These are phyloP conservation scores for Trematocara unimaculatum DNA, from an alignment of 2,113 vertebrate species.

Conservation along the genomic window DNA sequence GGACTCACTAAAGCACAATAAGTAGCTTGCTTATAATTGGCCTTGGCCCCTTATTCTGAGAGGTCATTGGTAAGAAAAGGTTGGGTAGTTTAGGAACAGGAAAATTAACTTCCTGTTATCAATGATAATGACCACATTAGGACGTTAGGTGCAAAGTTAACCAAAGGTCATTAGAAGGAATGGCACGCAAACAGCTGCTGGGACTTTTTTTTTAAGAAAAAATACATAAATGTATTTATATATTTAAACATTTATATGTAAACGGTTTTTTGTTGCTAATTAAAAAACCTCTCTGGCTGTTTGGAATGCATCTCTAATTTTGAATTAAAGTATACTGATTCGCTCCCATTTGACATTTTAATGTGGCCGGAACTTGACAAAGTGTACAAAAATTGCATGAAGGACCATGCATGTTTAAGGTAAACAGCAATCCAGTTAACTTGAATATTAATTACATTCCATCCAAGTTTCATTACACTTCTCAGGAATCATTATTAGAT, in stretches of 20 bases:
- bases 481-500: constrained; percentile 24
- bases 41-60: constrained; percentile 57
- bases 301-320: background rate
- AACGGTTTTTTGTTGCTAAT: accelerated
- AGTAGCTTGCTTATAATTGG: constrained; percentile 67
- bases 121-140: constrained; percentile 63
- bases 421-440: background rate
- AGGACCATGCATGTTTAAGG: background rate
- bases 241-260: background rate
- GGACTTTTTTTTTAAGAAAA: background rate
- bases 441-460: background rate
- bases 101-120: constrained; percentile 77
- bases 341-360: background rate
- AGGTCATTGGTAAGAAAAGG: constrained; percentile 66
- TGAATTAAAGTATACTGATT: background rate
- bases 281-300: background rate
- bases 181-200: constrained; percentile 1
- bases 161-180: constrained; percentile 48
- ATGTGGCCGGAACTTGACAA: background rate
- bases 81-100: constrained; percentile 63
- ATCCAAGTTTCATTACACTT: background rate
- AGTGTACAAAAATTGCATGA: background rate
- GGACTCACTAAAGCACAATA: constrained; percentile 61
- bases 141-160: constrained; percentile 63
- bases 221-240: background rate